Evolutionary conservation across 2,888 invertebrate species (phyloP).

Genomic region (Meteorus cinctellus): DNA sequence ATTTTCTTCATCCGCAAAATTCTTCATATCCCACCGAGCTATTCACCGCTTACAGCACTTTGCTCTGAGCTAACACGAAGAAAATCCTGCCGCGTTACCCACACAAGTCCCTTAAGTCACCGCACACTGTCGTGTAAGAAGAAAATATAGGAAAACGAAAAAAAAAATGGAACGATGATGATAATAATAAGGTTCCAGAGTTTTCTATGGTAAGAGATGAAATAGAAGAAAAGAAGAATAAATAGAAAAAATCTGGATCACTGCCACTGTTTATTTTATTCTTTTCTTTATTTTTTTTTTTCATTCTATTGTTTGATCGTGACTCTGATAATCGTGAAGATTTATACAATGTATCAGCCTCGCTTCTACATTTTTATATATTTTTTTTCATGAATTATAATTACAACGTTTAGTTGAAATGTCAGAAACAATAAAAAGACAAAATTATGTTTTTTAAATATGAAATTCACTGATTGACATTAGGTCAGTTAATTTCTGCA

Average conservation of each 20-base stretch:
- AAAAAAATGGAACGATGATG: not conserved
- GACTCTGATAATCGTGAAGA: not conserved
- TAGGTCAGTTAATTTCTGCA: no score
- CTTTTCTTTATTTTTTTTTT: not conserved
- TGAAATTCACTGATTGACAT: no score
- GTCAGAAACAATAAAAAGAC: not conserved
- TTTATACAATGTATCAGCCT: not conserved
- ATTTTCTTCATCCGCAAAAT: not conserved
- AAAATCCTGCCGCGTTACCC: not conserved
- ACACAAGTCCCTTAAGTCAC: conserved; percentile 3
- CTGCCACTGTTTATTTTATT: not conserved
- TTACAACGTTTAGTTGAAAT: not conserved
- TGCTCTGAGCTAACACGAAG: not conserved
- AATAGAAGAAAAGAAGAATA: not conserved
- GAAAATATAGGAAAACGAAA: not conserved
- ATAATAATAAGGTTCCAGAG: not conserved
- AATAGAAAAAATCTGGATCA: not conserved
- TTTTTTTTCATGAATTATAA: not conserved
- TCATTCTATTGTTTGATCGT: not conserved
- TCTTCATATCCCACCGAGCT: not conserved
- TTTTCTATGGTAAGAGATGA: not conserved
- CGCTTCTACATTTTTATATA: not conserved
- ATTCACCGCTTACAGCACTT: conserved; percentile 2
- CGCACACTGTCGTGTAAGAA: not conserved
- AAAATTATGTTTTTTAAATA: not conserved